Conservation (phyloP, 2,113 vertebrate species). For the Gorsachius goisagi region DNA sequence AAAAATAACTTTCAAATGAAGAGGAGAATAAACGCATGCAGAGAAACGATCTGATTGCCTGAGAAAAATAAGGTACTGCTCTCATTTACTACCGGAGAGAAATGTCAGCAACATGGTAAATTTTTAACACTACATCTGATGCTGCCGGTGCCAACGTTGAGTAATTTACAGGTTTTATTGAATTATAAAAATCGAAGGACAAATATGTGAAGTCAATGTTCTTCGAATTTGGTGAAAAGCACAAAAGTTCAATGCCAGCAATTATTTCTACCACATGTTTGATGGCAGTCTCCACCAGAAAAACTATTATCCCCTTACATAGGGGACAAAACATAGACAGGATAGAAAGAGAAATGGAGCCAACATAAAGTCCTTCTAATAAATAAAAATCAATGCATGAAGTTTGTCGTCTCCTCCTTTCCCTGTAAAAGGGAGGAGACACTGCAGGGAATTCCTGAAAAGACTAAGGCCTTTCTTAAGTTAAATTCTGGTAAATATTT, state of each 20-base stretch:
- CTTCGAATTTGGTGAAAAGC: neutral
- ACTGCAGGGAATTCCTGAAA: neutral
- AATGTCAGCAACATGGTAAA: neutral
- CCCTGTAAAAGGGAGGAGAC: neutral
- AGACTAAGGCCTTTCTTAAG: neutral
- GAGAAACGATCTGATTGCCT: neutral
- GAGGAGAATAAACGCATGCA: neutral
- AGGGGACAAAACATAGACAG: neutral
- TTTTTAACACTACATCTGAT: neutral
- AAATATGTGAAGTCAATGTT: neutral
- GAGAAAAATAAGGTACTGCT: neutral
- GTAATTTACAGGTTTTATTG: neutral
- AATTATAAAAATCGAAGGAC: neutral
- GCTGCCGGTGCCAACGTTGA: neutral
- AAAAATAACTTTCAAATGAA: neutral
- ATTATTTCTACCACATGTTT: neutral
- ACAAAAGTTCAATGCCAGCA: neutral
- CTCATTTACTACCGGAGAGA: neutral
- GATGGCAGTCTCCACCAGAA: neutral
- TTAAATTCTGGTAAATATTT: neutral
- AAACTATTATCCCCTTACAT: neutral
- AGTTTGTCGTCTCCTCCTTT: neutral
- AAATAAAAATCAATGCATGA: neutral
- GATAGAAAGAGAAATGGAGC: neutral
- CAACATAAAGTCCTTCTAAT: neutral